phyloP scores from a whole-genome alignment of 2,797 vertebrate genomes.

The Coilia nasus region DNA sequence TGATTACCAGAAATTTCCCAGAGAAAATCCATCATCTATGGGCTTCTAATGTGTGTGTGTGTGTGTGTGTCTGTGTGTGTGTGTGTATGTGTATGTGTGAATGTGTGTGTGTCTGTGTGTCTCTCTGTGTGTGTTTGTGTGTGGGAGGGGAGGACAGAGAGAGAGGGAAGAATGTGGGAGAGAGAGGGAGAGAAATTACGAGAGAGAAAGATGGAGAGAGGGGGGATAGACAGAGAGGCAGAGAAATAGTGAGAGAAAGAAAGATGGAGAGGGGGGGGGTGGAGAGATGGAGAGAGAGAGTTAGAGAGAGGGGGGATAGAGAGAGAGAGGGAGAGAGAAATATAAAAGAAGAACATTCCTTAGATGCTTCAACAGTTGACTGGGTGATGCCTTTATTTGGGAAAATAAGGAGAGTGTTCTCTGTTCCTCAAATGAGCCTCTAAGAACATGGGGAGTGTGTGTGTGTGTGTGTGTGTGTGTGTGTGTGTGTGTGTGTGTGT shows the following conservation, averaged over 20 bases:
- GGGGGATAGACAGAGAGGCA: no score
- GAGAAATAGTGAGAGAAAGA: no score
- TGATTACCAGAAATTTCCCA: constrained; percentile 35
- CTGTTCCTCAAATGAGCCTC: constrained; percentile 47
- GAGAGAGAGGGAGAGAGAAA: constrained; percentile 32
- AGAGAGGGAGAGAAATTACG: no score
- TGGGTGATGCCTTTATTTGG: constrained; percentile 77
- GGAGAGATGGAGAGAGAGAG: not conserved
- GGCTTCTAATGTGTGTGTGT: not conserved
- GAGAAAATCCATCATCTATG: constrained; percentile 33
- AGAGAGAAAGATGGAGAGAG: constrained; percentile 31
- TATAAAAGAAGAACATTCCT: constrained; percentile 72
- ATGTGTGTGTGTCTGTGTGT: not conserved
- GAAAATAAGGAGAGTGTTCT: constrained; percentile 54
- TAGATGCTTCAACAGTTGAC: constrained; percentile 66
- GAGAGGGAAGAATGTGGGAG: not conserved
- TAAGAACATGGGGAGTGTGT: constrained; percentile 47
- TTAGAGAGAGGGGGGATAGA: constrained; percentile 26
- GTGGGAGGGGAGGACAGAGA: no score
- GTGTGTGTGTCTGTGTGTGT: not conserved
- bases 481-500: not conserved
- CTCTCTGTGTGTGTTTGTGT: no score
- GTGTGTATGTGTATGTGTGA: not conserved
- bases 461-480: not conserved
- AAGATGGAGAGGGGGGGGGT: no score